These are phyloP conservation scores for Phaenicophaeus curvirostris DNA, from an alignment of 2,797 vertebrate genomes.

Conservation along the genomic window DNA sequence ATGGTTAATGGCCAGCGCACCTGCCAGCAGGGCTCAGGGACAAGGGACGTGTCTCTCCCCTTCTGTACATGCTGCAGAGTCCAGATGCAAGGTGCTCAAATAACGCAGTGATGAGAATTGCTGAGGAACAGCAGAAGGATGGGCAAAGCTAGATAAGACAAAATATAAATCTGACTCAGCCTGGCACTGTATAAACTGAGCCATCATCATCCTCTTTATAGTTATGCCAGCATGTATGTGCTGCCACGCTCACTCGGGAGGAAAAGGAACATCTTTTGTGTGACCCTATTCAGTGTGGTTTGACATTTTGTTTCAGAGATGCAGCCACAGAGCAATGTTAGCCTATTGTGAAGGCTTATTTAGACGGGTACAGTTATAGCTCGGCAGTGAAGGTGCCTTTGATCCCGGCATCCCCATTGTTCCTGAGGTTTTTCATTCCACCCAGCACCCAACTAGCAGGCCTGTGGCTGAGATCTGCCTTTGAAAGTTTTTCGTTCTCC, in stretches of 20 bases:
- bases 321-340: not conserved
- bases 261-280: not conserved
- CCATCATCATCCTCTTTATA: not conserved
- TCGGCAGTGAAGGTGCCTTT: slow-evolving; percentile 5
- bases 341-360: not conserved
- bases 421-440: slow-evolving; percentile 40
- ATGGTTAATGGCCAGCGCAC: fast-evolving
- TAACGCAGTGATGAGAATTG: not conserved
- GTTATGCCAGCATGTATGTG: not conserved
- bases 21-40: fast-evolving
- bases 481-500: slow-evolving; percentile 3
- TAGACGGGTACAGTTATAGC: not conserved
- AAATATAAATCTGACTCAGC: not conserved
- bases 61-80: not conserved
- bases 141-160: not conserved
- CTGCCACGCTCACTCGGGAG: not conserved
- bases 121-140: not conserved
- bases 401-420: not conserved
- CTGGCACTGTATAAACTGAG: not conserved
- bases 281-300: not conserved
- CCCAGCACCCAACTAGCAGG: not conserved
- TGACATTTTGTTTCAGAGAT: not conserved
- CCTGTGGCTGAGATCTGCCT: not conserved
- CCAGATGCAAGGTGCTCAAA: not conserved
- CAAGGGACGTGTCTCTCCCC: not conserved